phyloP scores from a whole-genome alignment of 2,113 vertebrate species.

The Oophaga pumilio region DNA sequence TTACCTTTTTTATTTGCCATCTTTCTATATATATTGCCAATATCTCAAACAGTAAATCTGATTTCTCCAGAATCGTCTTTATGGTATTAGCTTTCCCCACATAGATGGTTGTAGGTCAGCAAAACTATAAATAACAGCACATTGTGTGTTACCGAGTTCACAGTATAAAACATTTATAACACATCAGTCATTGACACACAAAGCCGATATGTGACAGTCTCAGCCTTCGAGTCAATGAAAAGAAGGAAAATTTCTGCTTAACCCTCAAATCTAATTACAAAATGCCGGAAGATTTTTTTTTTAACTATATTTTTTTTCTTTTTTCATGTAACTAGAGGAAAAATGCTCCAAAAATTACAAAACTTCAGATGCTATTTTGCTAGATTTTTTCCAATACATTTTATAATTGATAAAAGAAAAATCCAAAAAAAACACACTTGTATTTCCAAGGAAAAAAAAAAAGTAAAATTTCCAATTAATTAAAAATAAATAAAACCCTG shows the following conservation, averaged over 20 bases:
- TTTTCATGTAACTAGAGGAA: not conserved
- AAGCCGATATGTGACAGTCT: constrained; percentile 3
- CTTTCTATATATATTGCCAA: not conserved
- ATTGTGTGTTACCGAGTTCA: not conserved
- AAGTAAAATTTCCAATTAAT: not conserved
- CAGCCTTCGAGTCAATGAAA: not conserved
- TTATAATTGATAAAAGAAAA: not conserved
- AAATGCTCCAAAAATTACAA: not conserved
- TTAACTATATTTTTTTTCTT: not conserved
- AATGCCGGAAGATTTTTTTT: not conserved
- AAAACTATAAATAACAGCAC: not conserved
- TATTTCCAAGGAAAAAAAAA: not conserved
- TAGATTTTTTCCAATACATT: not conserved
- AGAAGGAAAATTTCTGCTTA: not conserved
- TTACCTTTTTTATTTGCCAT: not conserved
- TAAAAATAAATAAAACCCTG: not conserved
- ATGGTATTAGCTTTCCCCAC: not conserved
- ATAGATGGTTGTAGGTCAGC: not conserved
- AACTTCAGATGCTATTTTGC: not conserved
- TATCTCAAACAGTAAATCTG: not conserved
- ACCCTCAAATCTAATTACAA: not conserved
- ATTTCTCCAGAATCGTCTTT: not conserved
- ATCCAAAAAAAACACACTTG: too few relatives aligned
- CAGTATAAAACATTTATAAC: constrained; percentile 26
- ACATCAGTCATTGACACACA: not conserved